Conservation (phyloP, 2,113 vertebrate genomes). For the Dinomys branickii region DNA sequence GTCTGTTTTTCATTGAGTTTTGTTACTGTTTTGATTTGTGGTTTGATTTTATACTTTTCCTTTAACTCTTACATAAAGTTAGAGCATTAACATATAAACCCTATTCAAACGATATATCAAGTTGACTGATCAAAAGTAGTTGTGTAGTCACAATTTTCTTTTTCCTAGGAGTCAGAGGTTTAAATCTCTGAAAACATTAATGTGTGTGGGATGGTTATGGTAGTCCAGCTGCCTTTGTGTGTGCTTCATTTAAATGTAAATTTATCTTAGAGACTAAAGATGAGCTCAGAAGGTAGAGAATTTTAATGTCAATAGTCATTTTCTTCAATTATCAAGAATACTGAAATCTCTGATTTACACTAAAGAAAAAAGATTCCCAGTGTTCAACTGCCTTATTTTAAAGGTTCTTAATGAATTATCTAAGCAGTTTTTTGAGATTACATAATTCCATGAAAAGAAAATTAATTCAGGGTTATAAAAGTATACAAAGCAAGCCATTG, state of each 20-base stretch:
- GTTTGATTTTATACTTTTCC: slow-evolving; percentile 34
- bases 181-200: slow-evolving; percentile 62
- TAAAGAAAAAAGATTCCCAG: slow-evolving; percentile 10
- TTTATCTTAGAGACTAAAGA: slow-evolving; percentile 63
- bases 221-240: slow-evolving; percentile 72
- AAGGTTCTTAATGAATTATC: slow-evolving; percentile 45
- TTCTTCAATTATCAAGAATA: slow-evolving; percentile 56
- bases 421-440: slow-evolving; percentile 14
- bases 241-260: slow-evolving; percentile 75
- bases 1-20: background rate
- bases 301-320: slow-evolving; percentile 74
- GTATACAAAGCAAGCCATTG: slow-evolving; percentile 14
- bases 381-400: slow-evolving; percentile 23
- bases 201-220: slow-evolving; percentile 69
- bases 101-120: slow-evolving; percentile 41
- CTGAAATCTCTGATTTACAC: background rate
- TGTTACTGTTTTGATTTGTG: slow-evolving; percentile 38
- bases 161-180: slow-evolving; percentile 35
- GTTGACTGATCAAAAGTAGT: slow-evolving; percentile 53
- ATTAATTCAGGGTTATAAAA: slow-evolving; percentile 56
- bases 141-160: slow-evolving; percentile 55
- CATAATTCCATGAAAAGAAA: slow-evolving; percentile 37
- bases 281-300: slow-evolving; percentile 57
- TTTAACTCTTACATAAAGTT: slow-evolving; percentile 56
- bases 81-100: slow-evolving; percentile 51